These are phyloP conservation scores for Osmoderma eremita DNA, from an alignment of 2,888 invertebrate genomes.

Conservation along the genomic window DNA sequence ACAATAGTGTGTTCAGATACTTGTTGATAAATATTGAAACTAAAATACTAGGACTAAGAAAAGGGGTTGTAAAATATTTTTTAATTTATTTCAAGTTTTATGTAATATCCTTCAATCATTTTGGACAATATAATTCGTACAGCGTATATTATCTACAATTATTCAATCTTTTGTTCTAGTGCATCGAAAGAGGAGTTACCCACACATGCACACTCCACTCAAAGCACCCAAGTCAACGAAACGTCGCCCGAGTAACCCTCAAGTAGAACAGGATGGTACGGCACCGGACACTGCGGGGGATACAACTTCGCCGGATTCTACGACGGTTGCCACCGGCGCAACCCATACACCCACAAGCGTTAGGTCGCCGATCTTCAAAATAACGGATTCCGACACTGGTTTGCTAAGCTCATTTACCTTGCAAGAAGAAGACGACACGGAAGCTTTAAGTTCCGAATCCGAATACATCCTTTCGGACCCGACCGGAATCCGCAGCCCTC, in stretches of 20 bases:
- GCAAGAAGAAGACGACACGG: constrained; percentile 56
- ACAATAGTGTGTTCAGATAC: too few relatives aligned
- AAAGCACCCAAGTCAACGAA: constrained; percentile 70
- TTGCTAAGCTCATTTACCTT: constrained; percentile 49
- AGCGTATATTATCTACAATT: too few relatives aligned
- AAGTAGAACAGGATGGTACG: constrained; percentile 43
- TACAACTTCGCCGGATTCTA: constrained; percentile 51
- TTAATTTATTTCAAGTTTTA: too few relatives aligned
- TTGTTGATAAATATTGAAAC: too few relatives aligned
- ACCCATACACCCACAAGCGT: constrained; percentile 48
- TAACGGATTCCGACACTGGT: constrained; percentile 53
- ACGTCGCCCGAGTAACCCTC: constrained; percentile 59
- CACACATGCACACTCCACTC: constrained; percentile 71
- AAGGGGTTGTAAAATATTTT: too few relatives aligned
- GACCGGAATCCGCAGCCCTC: constrained; percentile 54
- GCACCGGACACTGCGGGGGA: constrained; percentile 48
- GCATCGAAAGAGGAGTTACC: constrained; percentile 72
- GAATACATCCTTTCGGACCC: constrained; percentile 63
- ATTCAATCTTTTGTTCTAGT: constrained; percentile 61
- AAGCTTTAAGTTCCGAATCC: constrained; percentile 58
- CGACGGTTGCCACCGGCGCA: constrained; percentile 38
- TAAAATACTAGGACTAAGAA: too few relatives aligned
- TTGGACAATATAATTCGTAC: too few relatives aligned
- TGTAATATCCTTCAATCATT: too few relatives aligned
- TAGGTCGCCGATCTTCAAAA: constrained; percentile 47